Evolutionary conservation across 2,888 invertebrate genomes (phyloP).

Genomic region (Drosophila cyrtoloma): DNA sequence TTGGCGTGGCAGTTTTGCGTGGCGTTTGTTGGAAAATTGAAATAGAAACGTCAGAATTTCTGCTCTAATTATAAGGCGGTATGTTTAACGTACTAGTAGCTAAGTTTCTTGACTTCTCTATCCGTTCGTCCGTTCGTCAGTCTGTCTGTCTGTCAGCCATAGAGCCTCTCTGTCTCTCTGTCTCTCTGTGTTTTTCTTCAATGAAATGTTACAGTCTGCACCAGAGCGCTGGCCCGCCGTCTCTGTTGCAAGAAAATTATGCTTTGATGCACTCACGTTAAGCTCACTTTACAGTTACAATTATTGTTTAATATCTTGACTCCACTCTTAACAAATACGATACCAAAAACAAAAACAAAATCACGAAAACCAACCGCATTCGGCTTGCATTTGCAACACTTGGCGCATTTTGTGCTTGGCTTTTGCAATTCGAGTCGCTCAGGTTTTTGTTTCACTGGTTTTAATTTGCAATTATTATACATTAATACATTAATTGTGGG

Average conservation of each 20-base stretch:
- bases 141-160: conserved; percentile 18
- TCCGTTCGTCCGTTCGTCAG: conserved; percentile 35
- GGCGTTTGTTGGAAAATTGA: conserved; percentile 83
- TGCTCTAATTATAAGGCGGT: conserved; percentile 85
- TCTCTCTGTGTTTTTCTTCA: conserved; percentile 49
- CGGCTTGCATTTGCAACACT: conserved; percentile 68
- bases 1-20: conserved; percentile 81
- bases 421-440: conserved; percentile 67
- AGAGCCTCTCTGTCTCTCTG: conserved; percentile 17
- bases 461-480: conserved; percentile 79
- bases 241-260: conserved; percentile 78
- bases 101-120: conserved; percentile 76
- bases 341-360: conserved; percentile 24
- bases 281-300: conserved; percentile 81
- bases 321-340: conserved; percentile 66
- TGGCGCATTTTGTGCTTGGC: conserved; percentile 53
- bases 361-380: conserved; percentile 37
- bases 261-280: conserved; percentile 83
- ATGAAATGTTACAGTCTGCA: conserved; percentile 64
- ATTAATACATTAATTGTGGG: conserved; percentile 79
- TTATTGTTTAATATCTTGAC: conserved; percentile 79
- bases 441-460: conserved; percentile 52
- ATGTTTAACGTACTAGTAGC: conserved; percentile 78
- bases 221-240: conserved; percentile 27
- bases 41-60: conserved; percentile 85